Evolutionary conservation across 2,113 vertebrate species (phyloP), one percentile per base, ranked within the genome.

Genomic region (Halcyon senegalensis): DNA sequence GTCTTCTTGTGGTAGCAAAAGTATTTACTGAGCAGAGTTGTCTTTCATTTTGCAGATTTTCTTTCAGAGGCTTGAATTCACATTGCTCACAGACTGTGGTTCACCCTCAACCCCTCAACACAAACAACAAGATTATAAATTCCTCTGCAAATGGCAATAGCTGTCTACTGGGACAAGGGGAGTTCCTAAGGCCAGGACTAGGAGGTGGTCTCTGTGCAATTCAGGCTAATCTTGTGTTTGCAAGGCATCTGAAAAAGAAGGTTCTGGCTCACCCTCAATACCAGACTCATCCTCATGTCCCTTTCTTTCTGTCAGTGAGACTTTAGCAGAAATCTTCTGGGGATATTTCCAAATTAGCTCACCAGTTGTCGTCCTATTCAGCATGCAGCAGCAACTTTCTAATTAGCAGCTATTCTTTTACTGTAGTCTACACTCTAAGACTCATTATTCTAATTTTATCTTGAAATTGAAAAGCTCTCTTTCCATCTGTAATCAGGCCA

Each of bases 401-500:
- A 97, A 91, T 94, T 96, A 97, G 82, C 84, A 91, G 46, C 75
- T 92, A 64, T 90, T 93, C 78, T 84, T 81, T 70, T 64, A 66
- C 69, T 56, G n/a, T 51, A 82, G 37, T 83, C 82, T 90, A 91
- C 27, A 64, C n/a, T 84, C 66, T 23, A 78, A 89, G 43, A 73
- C 50, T 89, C 84, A 90, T 96, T 96, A 96, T 88, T 96, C 78
- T 96, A 90, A 95, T 94, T 90, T 93, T 88, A 94, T 77, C 86
- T 70, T 70, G 78, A 90, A 44, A 89, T 48, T 81, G 73, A 95
- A 84, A 75, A 84, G 33, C 19, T 23, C 21, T 94, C 84, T 79
- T 84, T 69, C 80, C 46, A 86, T 73, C 79, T 87, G 55, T 93
- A 94, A 90, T 94, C 78, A 96, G 79, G 58, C 76, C 77, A 96